Conservation (phyloP, 2,888 invertebrate species). For the Pteria penguin region DNA sequence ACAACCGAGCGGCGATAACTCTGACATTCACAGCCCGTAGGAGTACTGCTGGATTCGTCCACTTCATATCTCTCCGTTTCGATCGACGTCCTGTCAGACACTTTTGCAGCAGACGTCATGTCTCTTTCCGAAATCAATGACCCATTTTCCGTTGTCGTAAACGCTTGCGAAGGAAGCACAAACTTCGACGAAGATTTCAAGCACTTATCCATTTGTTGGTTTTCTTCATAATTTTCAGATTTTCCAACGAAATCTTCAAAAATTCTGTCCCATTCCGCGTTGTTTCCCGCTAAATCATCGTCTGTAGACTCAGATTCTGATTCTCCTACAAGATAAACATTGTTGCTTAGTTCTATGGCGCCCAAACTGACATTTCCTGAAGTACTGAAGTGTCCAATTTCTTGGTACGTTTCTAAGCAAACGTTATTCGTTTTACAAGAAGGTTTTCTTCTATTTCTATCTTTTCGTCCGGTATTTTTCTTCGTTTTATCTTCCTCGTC, state of each 20-base stretch:
- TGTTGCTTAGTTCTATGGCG: too few relatives aligned
- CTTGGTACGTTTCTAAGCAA: background rate
- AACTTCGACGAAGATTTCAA: too few relatives aligned
- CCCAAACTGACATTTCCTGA: background rate
- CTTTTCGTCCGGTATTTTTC: background rate
- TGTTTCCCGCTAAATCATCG: constrained; percentile 55
- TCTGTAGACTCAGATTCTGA: constrained; percentile 47
- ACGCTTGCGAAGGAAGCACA: background rate
- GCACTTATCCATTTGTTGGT: too few relatives aligned
- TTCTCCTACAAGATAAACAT: background rate
- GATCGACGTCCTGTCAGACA: too few relatives aligned
- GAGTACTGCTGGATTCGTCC: background rate
- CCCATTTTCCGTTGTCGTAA: background rate
- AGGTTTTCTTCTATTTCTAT: constrained; percentile 14
- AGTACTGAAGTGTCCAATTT: background rate
- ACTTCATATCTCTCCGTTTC: too few relatives aligned
- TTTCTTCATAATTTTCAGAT: too few relatives aligned
- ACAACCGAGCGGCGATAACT: too few relatives aligned
- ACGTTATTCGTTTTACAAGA: too few relatives aligned
- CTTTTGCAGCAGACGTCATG: background rate
- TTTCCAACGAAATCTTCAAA: background rate
- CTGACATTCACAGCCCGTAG: background rate
- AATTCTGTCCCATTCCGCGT: constrained; percentile 60
- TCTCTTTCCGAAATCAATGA: background rate
- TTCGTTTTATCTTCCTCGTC: too few relatives aligned